Evolutionary conservation across 2,797 vertebrate species (phyloP), one percentile per base, ranked within the genome.

Genomic region (Margarornis squamiger): DNA sequence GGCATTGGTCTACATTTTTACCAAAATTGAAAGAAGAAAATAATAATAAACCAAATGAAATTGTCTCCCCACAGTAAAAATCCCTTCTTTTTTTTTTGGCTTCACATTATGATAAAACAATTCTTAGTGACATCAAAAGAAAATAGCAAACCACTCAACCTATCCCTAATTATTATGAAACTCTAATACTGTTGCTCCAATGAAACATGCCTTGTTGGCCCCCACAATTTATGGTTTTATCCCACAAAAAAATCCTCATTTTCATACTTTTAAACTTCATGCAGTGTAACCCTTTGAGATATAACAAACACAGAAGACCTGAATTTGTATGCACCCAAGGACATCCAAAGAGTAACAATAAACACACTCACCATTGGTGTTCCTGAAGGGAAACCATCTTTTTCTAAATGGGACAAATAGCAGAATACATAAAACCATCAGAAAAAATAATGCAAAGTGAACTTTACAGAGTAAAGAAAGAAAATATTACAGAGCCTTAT

Each of bases 351-450:
- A 94, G 73, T 78, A 94, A 75, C 1, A 95, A 68, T 11, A 88
- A 90, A 81, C 57, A 86, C 93, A 99, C 99, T 99, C 98, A 99
- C 99, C 88, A 96, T 98, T 91, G 99, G 98, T 70, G 98, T 98
- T 95, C 98, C 99, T 95, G 99, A 98, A 96, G 99, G 98, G 92
- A 99, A 99, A 26, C 98, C 98, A 83, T 99, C 99, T 98, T 99
- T 99, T 96, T 99, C 99, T 99, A 92, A 86, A 97, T 10, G 67
- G 32, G 71, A 95, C 80, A 97, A 93, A 97, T 17, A 81, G 34
- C 43, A 94, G 84, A 96, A 78, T 4, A 92, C 36, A 77, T 38
- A 92, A 81, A 67, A 48, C 48, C 63, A 73, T 79, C 45, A 88
- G 65, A 81, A 82, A 72, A 66, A 32, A 12, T 3, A 41, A 73